phyloP scores from a whole-genome alignment of 2,888 invertebrate species.

The Eucriotettix oculatus region DNA sequence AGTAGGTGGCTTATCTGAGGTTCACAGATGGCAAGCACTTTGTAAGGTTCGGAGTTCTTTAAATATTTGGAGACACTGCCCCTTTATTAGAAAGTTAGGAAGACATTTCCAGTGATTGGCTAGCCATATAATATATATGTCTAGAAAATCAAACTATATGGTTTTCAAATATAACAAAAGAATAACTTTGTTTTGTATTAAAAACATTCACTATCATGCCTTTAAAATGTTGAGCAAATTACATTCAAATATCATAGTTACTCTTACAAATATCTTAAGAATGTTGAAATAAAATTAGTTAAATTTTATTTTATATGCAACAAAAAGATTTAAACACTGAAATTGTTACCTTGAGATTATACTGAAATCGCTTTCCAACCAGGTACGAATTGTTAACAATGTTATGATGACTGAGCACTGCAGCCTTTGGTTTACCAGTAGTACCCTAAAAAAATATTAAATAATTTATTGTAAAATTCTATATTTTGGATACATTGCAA shows the following conservation, averaged over 20 bases:
- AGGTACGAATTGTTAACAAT: constrained; percentile 59
- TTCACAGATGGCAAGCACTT: too few relatives aligned
- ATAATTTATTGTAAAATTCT: background rate
- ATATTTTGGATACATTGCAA: too few relatives aligned
- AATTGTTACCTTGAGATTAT: constrained; percentile 16
- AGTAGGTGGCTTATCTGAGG: too few relatives aligned
- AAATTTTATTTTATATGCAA: background rate
- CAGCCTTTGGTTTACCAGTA: constrained; percentile 66
- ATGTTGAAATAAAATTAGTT: background rate
- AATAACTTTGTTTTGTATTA: background rate
- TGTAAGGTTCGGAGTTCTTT: too few relatives aligned
- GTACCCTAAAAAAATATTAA: constrained; percentile 39
- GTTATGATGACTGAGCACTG: constrained; percentile 49
- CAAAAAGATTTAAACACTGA: background rate
- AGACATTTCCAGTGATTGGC: too few relatives aligned
- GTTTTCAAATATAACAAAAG: too few relatives aligned
- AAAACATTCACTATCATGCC: background rate
- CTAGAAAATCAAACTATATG: too few relatives aligned
- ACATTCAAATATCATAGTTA: background rate
- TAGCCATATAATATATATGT: too few relatives aligned
- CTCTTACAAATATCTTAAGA: background rate
- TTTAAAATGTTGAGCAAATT: background rate
- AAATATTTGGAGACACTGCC: too few relatives aligned
- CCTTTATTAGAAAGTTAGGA: too few relatives aligned
- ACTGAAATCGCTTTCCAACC: constrained; percentile 34